Percentiles rank a stretch among this genome's conserved stretches.
phyloP scores from a whole-genome alignment of 2,888 invertebrate species.

The Oscheius sp. region DNA sequence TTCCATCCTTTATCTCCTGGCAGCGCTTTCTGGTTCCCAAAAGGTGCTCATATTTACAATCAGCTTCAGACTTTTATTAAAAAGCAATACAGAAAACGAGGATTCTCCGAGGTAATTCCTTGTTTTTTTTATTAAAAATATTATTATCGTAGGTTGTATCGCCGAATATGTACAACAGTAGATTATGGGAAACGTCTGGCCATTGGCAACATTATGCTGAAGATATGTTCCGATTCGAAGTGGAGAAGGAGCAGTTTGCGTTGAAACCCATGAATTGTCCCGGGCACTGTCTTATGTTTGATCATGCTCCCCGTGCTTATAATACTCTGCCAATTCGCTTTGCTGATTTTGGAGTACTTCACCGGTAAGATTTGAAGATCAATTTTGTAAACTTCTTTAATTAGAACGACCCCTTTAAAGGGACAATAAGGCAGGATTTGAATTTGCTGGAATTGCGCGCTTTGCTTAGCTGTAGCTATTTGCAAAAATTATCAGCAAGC shows the following conservation, averaged over 20 bases:
- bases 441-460: no score
- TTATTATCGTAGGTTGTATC: constrained; percentile 58
- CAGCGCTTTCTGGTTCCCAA: constrained; percentile 96
- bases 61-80: constrained; percentile 87
- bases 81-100: constrained; percentile 73
- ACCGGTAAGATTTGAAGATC: constrained; percentile 82
- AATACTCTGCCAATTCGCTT: constrained; percentile 91
- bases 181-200: constrained; percentile 96
- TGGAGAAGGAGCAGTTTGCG: constrained; percentile 88
- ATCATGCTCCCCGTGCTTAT: constrained; percentile 86
- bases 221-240: constrained; percentile 74
- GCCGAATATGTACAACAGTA: constrained; percentile 77
- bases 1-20: constrained; percentile 95
- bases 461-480: no score
- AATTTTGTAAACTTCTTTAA: no score
- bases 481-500: no score
- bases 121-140: not conserved
- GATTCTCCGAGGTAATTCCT: constrained; percentile 37
- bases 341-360: constrained; percentile 97
- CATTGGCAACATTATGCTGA: constrained; percentile 97
- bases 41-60: constrained; percentile 96
- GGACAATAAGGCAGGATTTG: no score
- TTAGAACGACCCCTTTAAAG: no score
- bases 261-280: constrained; percentile 99
- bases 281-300: constrained; percentile 85